Base-by-base conservation (phyloP, 2,888 invertebrate genomes). In the Lissonota sp. region DNA sequence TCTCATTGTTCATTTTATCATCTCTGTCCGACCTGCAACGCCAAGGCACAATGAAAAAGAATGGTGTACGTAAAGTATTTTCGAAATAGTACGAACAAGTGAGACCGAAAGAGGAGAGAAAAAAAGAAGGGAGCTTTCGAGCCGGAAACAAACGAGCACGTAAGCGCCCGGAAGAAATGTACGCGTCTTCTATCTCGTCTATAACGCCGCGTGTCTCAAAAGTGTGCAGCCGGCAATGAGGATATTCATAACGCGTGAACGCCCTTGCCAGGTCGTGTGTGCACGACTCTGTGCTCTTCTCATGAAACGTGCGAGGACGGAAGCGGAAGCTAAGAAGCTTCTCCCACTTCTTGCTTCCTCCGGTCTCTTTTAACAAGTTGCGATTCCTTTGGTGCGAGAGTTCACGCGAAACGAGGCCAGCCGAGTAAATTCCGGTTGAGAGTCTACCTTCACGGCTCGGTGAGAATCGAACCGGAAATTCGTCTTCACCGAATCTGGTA, bases 181-280 rank as follows among this genome's bases (percentile, higher is more conserved):
- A 86, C 86, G 87, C 84, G 84, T 85, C 86, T 84, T 85, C 74
- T n/a, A n/a, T 78, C 74, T 85, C 86, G 84, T 80, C 85, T 84
- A n/a, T n/a, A 80, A 83, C 83, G 83, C 66, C 57, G 79, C 49
- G 49, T 26, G 62, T 26, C 73, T 72, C 73, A 49, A 55, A 79
- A 57, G 74, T 53, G 77, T 44, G 58, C 64, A 57, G 74, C 66
- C 73, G 79, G 80, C 84, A 84, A 84, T 84, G 82, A 79, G 82
- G 86, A 87, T 89, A 87, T 89, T 89, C 87, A 85, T 86, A 87
- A 88, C 87, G 86, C 88, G 87, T 86, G 87, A 87, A 86, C 87
- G 86, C 84, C 84, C 87, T 85, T 80, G 86, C 84, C 83, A 85
- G 86, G 83, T 87, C 87, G 85, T 87, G 88, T 86, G 85, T 86